Base-by-base conservation (phyloP, 2,888 invertebrate species). In the Pristionchus fissidentatus region DNA sequence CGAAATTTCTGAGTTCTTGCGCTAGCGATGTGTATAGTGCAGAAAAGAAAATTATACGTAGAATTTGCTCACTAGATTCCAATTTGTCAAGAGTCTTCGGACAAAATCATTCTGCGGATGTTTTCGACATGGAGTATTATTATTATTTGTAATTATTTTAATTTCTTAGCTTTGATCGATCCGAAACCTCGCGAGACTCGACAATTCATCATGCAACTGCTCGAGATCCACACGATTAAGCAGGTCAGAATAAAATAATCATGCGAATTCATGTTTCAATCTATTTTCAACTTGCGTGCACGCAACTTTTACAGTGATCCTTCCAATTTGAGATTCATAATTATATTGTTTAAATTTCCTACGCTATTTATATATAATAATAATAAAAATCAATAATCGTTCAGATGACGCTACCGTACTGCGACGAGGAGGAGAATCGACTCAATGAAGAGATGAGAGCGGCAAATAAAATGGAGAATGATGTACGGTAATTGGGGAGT, bases 181-280 rank as follows among this genome's bases (percentile, higher is more conserved):
- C 75, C 75, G 46, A 43, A 75, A 38, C 75, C 75, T 26, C 75
- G 75, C 3, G 75, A 75, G 46, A 75, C 75, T 2, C 15, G n/a
- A 13, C 0, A 10, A 10, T 46, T 38, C 46, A 43, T 75, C 46
- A 26, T 3, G 1, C 75, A 75, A 38, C 46, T 75, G 13, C 15
- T 46, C 38, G 46, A 43, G 3, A 75, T 75, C 13, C 29, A 15
- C 2, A 29, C 43, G 15, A 32, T 75, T 29, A 75, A 75, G 32
- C 46, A 75, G 75, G 75, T 75, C 19, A 1, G n/a, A 41, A 35
- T 62, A 35, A 57, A 26, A 7, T 5, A 29, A 57, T 62, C 29
- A 62, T 62, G 3, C 5, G 29, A 1, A 0, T 29, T 57, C n/a
- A 57, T 29, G 32, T 60, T 60, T 60, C n/a, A n/a, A 60, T 60